Conservation (phyloP, 2,113 vertebrate species). For the Peromyscus maniculatus region DNA sequence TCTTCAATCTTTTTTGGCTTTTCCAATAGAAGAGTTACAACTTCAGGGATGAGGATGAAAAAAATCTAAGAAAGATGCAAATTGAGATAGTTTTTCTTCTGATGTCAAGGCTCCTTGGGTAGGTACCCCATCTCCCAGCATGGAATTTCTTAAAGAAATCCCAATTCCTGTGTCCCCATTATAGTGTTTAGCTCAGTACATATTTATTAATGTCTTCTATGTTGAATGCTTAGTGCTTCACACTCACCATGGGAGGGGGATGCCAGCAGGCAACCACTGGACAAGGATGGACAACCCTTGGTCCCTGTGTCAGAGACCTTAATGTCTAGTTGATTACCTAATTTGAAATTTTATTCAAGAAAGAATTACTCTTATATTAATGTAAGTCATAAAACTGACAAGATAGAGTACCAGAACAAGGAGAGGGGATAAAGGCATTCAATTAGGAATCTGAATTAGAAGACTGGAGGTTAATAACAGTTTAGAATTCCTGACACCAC, state of each 20-base stretch:
- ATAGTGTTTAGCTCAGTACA: background rate
- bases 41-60: background rate
- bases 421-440: background rate
- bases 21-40: too few species aligned
- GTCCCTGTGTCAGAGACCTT: background rate
- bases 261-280: background rate
- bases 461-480: background rate
- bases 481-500: background rate
- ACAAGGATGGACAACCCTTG: background rate
- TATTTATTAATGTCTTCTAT: background rate
- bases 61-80: background rate
- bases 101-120: background rate
- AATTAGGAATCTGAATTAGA: slow-evolving; percentile 4
- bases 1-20: background rate
- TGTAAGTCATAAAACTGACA: background rate
- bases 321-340: background rate
- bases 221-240: background rate
- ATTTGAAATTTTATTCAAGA: slow-evolving; percentile 2
- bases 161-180: background rate
- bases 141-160: background rate
- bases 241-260: background rate
- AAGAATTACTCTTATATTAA: background rate
- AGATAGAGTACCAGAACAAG: background rate
- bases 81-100: background rate
- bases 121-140: background rate